A percentile compares a stretch with the other conserved stretches of the same genome.
Evolutionary conservation across 2,888 invertebrate genomes (phyloP).

Genomic region (Netelia melanura): DNA sequence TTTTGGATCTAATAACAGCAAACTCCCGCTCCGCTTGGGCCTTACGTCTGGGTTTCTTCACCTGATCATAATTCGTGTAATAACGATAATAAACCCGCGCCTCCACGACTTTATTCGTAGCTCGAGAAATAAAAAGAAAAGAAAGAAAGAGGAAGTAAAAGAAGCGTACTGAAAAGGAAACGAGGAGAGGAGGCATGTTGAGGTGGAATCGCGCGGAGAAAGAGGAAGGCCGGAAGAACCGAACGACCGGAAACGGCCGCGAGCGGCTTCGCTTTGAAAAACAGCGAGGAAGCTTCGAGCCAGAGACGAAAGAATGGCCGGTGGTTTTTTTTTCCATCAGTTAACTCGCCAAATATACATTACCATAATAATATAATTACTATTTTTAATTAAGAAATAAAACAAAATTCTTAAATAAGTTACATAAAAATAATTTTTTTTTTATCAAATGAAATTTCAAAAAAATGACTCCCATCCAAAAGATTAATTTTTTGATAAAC

Average conservation of each 20-base stretch:
- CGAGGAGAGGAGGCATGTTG: conserved; percentile 31
- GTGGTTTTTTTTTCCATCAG: conserved; percentile 46
- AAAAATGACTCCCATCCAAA: too few species aligned
- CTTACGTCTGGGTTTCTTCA: conserved; percentile 68
- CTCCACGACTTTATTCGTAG: conserved; percentile 60
- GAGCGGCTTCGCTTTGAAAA: conserved; percentile 75
- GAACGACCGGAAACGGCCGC: conserved; percentile 76
- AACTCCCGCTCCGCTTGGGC: conserved; percentile 43
- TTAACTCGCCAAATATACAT: conserved; percentile 27
- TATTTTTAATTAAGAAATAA: neutral
- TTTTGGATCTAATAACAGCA: conserved; percentile 66
- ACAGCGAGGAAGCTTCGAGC: conserved; percentile 57
- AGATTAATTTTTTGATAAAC: too few species aligned
- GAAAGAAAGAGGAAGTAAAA: conserved; percentile 46
- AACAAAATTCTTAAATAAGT: too few species aligned
- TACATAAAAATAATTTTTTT: too few species aligned
- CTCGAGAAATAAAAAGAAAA: conserved; percentile 49
- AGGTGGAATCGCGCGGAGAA: conserved; percentile 52
- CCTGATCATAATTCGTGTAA: conserved; percentile 78
- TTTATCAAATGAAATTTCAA: too few species aligned
- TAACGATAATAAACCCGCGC: conserved; percentile 74
- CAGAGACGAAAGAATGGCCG: conserved; percentile 51
- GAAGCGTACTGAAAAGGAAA: conserved; percentile 25
- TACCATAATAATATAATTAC: neutral
- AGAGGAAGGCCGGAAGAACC: conserved; percentile 64